A percentile compares a stretch with the other conserved stretches of the same genome.
Evolutionary conservation across 2,113 vertebrate species (phyloP).

Genomic region (Capreolus pygargus): DNA sequence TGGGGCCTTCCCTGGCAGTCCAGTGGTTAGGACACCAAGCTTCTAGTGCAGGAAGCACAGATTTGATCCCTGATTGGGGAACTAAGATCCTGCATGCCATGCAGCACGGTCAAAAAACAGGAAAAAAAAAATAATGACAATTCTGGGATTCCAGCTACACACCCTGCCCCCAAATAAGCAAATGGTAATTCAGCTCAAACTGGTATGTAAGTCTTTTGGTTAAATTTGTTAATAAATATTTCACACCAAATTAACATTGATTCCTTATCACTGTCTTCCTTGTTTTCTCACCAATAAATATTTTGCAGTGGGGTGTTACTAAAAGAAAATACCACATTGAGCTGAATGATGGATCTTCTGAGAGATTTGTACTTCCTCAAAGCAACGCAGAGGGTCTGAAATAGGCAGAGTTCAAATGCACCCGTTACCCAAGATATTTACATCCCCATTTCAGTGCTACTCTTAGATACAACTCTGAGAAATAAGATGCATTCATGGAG

Average conservation of each 20-base stretch:
- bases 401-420: background rate
- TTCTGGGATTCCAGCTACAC: background rate
- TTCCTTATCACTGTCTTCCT: constrained; percentile 26
- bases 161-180: background rate
- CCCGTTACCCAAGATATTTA: background rate
- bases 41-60: background rate
- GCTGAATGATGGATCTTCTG: background rate
- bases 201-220: background rate
- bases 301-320: background rate
- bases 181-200: background rate
- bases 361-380: constrained; percentile 22
- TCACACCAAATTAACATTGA: constrained; percentile 27
- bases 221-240: constrained; percentile 36
- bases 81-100: background rate
- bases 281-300: constrained; percentile 34
- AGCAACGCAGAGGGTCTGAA: background rate
- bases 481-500: background rate
- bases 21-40: background rate
- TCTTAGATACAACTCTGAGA: constrained; percentile 19
- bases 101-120: background rate
- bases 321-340: background rate
- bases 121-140: background rate
- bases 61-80: background rate
- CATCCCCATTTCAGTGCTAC: constrained; percentile 1
- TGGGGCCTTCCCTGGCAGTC: background rate